Evolutionary conservation across 1,140 invertebrate genomes (phyloP).

Genomic region (Pseudomyrmex flavicornis): DNA sequence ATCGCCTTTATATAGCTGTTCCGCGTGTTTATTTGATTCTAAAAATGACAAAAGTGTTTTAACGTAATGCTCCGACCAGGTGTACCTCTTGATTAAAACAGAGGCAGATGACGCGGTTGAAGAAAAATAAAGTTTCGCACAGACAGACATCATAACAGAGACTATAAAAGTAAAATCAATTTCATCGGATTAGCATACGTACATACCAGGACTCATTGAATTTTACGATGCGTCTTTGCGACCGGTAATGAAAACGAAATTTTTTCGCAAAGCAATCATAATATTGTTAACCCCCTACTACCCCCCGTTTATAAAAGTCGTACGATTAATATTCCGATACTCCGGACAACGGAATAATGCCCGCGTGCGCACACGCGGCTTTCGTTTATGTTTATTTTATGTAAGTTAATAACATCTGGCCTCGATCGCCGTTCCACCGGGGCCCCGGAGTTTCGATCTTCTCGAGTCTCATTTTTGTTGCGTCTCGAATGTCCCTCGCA

Average conservation of each 20-base stretch:
- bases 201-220: background rate
- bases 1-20: background rate
- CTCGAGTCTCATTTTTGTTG: conserved; percentile 64
- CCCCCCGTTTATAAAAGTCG: conserved; percentile 28
- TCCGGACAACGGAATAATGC: conserved; percentile 23
- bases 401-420: conserved; percentile 66
- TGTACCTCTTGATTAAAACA: conserved; percentile 8
- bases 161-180: conserved; percentile 19
- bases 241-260: conserved; percentile 12
- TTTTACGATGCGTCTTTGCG: conserved; percentile 19
- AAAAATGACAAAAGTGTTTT: background rate
- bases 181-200: background rate
- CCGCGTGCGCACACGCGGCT: conserved; percentile 12
- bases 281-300: conserved; percentile 8
- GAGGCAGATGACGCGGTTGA: background rate
- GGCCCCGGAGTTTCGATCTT: conserved; percentile 38
- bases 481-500: conserved; percentile 67
- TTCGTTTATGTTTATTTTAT: conserved; percentile 50
- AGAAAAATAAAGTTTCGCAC: background rate
- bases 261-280: conserved; percentile 45
- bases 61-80: background rate
- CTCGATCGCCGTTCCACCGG: conserved; percentile 52
- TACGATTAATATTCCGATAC: conserved; percentile 44
- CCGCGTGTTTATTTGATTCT: background rate
- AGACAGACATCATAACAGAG: background rate